These are phyloP conservation scores for Enteromius trimaculatus DNA, from an alignment of 2,797 vertebrate genomes.

Conservation along the genomic window DNA sequence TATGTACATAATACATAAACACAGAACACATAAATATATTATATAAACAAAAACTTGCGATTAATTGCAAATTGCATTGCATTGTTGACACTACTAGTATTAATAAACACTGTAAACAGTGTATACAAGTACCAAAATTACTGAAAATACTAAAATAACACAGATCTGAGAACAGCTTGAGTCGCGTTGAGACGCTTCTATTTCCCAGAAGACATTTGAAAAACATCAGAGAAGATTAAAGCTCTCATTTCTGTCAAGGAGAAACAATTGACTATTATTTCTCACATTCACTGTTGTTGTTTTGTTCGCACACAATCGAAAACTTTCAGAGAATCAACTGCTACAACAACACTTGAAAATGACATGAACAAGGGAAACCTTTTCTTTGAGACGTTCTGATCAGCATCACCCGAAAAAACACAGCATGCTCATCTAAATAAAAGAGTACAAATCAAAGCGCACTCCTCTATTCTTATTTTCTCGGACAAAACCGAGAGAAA, in stretches of 20 bases:
- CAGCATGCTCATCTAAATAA: constrained; percentile 14
- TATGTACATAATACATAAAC: too few species aligned
- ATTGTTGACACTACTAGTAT: too few species aligned
- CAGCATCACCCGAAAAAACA: constrained; percentile 22
- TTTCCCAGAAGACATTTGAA: not conserved
- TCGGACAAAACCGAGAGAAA: constrained; percentile 43
- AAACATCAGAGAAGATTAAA: not conserved
- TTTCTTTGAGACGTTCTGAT: not conserved
- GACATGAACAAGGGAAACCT: not conserved
- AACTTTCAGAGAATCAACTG: not conserved
- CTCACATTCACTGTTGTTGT: not conserved
- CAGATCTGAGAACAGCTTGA: not conserved
- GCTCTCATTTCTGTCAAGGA: not conserved
- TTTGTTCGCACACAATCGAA: not conserved
- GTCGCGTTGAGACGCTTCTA: not conserved
- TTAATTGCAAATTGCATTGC: too few species aligned
- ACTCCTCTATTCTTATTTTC: constrained; percentile 38
- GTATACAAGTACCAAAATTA: not conserved
- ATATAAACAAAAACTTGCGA: too few species aligned
- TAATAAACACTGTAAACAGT: not conserved
- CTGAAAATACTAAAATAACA: not conserved
- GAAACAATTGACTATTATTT: constrained; percentile 3
- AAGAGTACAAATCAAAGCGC: constrained; percentile 25
- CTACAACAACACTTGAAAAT: not conserved
- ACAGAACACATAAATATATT: too few species aligned